These are phyloP conservation scores for Dryobota labecula DNA, from an alignment of 2,888 invertebrate species.

Conservation along the genomic window DNA sequence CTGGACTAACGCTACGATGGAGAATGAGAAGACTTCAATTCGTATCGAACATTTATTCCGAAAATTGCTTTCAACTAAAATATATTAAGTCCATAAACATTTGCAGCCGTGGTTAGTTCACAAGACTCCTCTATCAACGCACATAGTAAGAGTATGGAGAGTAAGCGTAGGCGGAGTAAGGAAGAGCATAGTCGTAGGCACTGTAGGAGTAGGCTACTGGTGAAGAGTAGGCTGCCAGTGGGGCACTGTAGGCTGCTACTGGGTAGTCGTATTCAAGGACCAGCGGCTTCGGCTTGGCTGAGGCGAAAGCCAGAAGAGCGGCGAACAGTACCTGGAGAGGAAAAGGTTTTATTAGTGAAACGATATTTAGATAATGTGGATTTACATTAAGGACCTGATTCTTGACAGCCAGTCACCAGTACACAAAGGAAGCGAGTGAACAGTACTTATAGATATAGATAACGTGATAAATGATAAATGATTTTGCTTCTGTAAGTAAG, in stretches of 20 bases:
- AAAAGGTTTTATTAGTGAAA: background rate
- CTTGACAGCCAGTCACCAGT: background rate
- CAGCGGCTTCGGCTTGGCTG: slow-evolving; percentile 89
- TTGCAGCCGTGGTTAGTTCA: background rate
- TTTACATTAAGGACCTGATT: background rate
- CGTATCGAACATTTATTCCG: slow-evolving; percentile 51
- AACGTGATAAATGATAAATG: no score
- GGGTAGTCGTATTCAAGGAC: slow-evolving; percentile 83
- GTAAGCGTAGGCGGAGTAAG: slow-evolving; percentile 81
- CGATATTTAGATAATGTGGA: no score
- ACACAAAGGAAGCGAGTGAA: background rate
- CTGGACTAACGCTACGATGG: no score
- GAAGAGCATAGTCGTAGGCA: slow-evolving; percentile 76
- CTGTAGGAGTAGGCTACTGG: slow-evolving; percentile 85
- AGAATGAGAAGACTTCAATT: background rate
- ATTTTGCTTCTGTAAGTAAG: no score
- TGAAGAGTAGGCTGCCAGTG: slow-evolving; percentile 87
- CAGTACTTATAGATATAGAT: no score
- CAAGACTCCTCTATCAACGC: slow-evolving; percentile 67
- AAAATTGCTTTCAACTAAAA: slow-evolving; percentile 34
- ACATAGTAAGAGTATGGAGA: slow-evolving; percentile 83
- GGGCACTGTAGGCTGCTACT: slow-evolving; percentile 82
- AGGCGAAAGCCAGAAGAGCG: slow-evolving; percentile 88
- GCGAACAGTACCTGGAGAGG: slow-evolving; percentile 82
- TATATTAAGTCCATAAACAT: slow-evolving; percentile 26